Evolutionary conservation across 1,140 invertebrate species (phyloP).

Genomic region (Pogonus chalceus): DNA sequence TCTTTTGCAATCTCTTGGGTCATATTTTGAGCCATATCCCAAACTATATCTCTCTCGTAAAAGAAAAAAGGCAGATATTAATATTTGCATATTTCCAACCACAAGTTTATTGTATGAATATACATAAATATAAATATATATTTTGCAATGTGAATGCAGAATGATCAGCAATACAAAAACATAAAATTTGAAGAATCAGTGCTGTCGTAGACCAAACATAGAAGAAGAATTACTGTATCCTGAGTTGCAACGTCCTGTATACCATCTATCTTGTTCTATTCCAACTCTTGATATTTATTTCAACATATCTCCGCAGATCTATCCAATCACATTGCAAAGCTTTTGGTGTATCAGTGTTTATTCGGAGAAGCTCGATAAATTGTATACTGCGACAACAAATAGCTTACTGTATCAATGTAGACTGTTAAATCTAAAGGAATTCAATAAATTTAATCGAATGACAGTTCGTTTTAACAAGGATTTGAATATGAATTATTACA

Average conservation of each 20-base stretch:
- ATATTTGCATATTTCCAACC: too few relatives aligned
- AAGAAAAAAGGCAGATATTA: too few relatives aligned
- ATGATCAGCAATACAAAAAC: too few relatives aligned
- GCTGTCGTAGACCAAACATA: background rate
- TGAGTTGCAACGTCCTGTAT: background rate
- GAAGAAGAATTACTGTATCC: background rate
- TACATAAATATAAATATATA: too few relatives aligned
- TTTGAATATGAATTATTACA: too few relatives aligned
- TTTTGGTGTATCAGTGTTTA: background rate
- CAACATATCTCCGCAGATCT: background rate
- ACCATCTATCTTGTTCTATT: background rate
- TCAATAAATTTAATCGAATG: background rate
- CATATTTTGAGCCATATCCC: too few relatives aligned
- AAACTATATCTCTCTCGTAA: too few relatives aligned
- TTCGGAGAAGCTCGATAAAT: background rate
- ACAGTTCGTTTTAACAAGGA: background rate
- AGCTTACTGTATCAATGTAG: background rate
- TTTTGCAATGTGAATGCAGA: too few relatives aligned
- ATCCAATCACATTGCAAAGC: background rate
- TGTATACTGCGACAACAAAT: background rate
- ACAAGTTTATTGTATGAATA: too few relatives aligned
- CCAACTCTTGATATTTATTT: background rate
- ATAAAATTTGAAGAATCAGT: background rate
- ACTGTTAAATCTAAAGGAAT: background rate
- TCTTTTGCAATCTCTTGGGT: too few relatives aligned